phyloP scores from a whole-genome alignment of 1,140 invertebrate genomes.

The Drosophila gunungcola region DNA sequence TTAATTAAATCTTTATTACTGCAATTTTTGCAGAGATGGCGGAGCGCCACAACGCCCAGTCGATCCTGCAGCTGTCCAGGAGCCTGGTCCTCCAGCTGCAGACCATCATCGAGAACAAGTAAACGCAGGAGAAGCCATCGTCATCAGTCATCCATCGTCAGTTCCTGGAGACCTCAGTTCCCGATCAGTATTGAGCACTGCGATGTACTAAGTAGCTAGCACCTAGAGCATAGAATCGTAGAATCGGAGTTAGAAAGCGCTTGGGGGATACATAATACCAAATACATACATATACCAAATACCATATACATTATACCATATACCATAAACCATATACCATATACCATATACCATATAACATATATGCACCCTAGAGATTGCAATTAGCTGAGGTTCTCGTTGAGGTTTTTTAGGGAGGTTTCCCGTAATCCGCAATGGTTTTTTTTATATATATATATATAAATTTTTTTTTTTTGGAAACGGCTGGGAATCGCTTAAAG shows the following conservation, averaged over 20 bases:
- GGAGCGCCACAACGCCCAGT: conserved; percentile 93
- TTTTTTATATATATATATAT: not conserved
- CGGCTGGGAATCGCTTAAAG: conserved; percentile 61
- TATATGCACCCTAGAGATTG: conserved; percentile 32
- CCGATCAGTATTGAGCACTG: conserved; percentile 68
- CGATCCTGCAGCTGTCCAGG: conserved; percentile 91
- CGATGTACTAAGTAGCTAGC: conserved; percentile 50
- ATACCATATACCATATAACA: not conserved
- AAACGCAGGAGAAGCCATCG: not conserved
- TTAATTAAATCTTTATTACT: too few relatives aligned
- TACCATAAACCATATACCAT: not conserved
- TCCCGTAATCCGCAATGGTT: conserved; percentile 21
- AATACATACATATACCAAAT: not conserved
- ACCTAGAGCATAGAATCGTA: conserved; percentile 36
- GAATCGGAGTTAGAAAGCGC: conserved; percentile 12
- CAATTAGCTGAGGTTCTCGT: conserved; percentile 38
- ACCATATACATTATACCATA: not conserved
- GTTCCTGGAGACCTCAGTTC: conserved; percentile 29
- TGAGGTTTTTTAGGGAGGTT: conserved; percentile 25
- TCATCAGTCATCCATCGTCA: conserved; percentile 2
- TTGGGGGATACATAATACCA: conserved; percentile 5
- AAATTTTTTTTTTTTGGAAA: conserved; percentile 35
- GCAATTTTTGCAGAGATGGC: conserved; percentile 92
- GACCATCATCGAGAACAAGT: conserved; percentile 95
- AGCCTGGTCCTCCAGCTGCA: conserved; percentile 95